phyloP scores from a whole-genome alignment of 1,140 invertebrate species.

The Drosophila yakuba region DNA sequence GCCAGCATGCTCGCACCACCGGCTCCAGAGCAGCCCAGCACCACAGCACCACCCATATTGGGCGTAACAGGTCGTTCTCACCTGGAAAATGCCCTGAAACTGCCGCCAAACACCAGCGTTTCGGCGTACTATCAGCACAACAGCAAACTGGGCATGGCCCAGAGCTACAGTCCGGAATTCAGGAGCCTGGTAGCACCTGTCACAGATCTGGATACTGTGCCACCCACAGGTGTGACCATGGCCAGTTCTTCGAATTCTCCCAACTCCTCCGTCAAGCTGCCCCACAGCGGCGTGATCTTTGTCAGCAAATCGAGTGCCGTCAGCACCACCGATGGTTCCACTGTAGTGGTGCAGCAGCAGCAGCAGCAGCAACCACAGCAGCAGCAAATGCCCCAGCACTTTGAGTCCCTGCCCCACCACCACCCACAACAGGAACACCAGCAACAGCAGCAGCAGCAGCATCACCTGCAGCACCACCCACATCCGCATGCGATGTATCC shows the following conservation, averaged over 20 bases:
- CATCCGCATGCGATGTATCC: constrained; percentile 30
- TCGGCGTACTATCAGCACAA: constrained; percentile 82
- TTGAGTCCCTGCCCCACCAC: constrained; percentile 33
- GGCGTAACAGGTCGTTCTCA: constrained; percentile 68
- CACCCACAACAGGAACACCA: constrained; percentile 33
- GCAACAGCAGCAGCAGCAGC: constrained; percentile 6
- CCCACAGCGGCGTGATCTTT: constrained; percentile 78
- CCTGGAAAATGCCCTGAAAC: constrained; percentile 75
- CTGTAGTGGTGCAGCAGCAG: constrained; percentile 21
- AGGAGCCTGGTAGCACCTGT: constrained; percentile 72
- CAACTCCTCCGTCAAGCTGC: constrained; percentile 43
- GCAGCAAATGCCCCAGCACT: constrained; percentile 13
- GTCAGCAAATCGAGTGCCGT: constrained; percentile 73
- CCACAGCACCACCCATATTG: constrained; percentile 41
- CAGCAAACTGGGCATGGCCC: constrained; percentile 60
- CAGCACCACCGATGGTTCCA: constrained; percentile 47
- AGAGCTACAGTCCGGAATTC: constrained; percentile 28
- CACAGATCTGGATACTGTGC: constrained; percentile 83
- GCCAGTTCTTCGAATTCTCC: constrained; percentile 37
- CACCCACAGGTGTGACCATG: constrained; percentile 69
- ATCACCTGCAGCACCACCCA: constrained; percentile 29
- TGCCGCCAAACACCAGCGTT: constrained; percentile 81
- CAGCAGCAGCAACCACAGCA: constrained; percentile 3
- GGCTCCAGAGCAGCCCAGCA: constrained; percentile 36
- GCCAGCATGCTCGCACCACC: constrained; percentile 23